Conservation (phyloP, 2,888 invertebrate genomes). For the Cephus spinipes region DNA sequence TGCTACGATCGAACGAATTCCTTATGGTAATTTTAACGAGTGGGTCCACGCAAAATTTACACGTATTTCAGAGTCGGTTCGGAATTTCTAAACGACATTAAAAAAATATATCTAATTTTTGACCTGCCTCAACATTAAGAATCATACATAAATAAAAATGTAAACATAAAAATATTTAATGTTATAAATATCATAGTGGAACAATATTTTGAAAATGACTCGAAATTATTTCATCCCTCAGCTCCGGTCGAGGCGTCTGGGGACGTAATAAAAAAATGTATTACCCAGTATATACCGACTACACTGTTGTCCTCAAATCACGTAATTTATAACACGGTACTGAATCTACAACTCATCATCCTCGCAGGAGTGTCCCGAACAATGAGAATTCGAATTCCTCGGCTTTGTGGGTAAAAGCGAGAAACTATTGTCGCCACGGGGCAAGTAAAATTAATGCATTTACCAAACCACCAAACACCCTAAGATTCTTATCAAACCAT, state of each 20-base stretch:
- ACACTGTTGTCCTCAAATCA: not conserved
- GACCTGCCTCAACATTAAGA: not conserved
- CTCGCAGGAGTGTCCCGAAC: conserved; percentile 20
- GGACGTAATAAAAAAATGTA: not conserved
- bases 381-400: conserved; percentile 22
- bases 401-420: not conserved
- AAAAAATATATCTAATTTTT: no score
- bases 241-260: not conserved
- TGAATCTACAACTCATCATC: conserved; percentile 18
- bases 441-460: conserved; percentile 9
- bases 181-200: not conserved
- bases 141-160: not conserved
- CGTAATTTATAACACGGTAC: not conserved
- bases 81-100: no score
- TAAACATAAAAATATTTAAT: not conserved
- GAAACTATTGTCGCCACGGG: not conserved
- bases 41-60: not conserved
- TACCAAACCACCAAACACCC: not conserved
- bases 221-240: no score
- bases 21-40: not conserved
- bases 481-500: not conserved
- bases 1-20: not conserved
- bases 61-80: not conserved
- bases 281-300: not conserved
- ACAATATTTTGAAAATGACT: no score